A percentile compares a stretch with the other conserved stretches of the same genome.
Conservation (phyloP, 2,888 invertebrate genomes). For the Andricus quercusramuli region DNA sequence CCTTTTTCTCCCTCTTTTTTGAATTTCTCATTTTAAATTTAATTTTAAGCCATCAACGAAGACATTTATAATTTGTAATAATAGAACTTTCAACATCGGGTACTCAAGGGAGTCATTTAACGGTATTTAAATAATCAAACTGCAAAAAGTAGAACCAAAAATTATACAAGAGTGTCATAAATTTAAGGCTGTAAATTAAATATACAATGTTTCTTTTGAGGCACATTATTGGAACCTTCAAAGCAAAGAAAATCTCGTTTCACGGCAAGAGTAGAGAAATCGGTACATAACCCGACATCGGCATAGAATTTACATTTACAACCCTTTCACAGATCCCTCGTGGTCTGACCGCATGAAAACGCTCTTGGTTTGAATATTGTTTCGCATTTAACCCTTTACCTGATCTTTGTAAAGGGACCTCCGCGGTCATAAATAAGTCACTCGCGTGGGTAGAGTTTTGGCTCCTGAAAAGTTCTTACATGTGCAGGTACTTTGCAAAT, state of each 20-base stretch:
- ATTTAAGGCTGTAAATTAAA: neutral
- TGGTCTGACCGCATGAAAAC: constrained; percentile 64
- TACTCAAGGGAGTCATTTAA: too few relatives aligned
- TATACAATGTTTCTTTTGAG: neutral
- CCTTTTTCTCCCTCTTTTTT: too few relatives aligned
- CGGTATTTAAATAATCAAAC: too few relatives aligned
- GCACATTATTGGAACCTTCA: neutral
- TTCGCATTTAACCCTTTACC: constrained; percentile 66
- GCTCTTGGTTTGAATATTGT: constrained; percentile 64
- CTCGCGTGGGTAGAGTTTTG: constrained; percentile 50
- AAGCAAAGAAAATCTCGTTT: constrained; percentile 17
- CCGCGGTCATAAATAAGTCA: constrained; percentile 56
- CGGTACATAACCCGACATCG: neutral
- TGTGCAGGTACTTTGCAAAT: constrained; percentile 65
- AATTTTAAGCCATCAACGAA: too few relatives aligned
- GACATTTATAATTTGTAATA: too few relatives aligned
- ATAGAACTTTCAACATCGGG: too few relatives aligned
- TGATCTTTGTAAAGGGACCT: constrained; percentile 45
- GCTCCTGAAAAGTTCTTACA: constrained; percentile 50
- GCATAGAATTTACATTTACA: constrained; percentile 18
- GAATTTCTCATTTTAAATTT: too few relatives aligned
- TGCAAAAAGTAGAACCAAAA: too few relatives aligned
- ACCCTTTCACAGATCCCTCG: constrained; percentile 46
- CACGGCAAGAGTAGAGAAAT: constrained; percentile 10
- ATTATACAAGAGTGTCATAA: neutral